These are phyloP conservation scores for Hirundo rustica DNA, from an alignment of 2,797 vertebrate genomes.

Conservation along the genomic window DNA sequence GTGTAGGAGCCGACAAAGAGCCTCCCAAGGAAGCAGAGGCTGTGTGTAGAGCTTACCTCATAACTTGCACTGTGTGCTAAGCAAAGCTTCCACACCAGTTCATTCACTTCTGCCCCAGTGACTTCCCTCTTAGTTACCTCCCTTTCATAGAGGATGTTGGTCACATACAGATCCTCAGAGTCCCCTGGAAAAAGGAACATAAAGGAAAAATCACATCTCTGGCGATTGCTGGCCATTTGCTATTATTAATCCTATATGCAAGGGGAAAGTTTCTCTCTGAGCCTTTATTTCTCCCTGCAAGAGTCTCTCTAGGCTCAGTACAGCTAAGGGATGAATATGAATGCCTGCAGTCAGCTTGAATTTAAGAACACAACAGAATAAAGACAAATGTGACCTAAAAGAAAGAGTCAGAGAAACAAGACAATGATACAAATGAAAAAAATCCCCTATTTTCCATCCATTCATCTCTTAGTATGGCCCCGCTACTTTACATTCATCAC, in stretches of 20 bases:
- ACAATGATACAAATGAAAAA: neutral
- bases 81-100: conserved; percentile 80
- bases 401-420: neutral
- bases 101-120: conserved; percentile 62
- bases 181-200: neutral
- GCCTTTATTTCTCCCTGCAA: neutral
- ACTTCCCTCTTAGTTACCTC: conserved; percentile 13
- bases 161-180: conserved; percentile 2
- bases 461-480: neutral
- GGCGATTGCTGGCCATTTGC: neutral
- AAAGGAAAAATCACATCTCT: neutral
- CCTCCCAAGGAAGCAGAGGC: neutral
- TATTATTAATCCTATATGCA: neutral
- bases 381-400: neutral
- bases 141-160: conserved; percentile 77
- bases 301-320: neutral
- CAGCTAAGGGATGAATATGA: neutral
- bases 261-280: neutral
- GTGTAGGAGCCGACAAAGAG: neutral
- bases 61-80: conserved; percentile 74
- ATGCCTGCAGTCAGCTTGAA: neutral
- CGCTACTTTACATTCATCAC: neutral
- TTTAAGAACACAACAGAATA: neutral
- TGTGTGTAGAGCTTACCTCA: conserved; percentile 72
- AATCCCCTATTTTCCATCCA: neutral